Evolutionary conservation across 2,797 vertebrate genomes (phyloP).

Genomic region (Menidia menidia): DNA sequence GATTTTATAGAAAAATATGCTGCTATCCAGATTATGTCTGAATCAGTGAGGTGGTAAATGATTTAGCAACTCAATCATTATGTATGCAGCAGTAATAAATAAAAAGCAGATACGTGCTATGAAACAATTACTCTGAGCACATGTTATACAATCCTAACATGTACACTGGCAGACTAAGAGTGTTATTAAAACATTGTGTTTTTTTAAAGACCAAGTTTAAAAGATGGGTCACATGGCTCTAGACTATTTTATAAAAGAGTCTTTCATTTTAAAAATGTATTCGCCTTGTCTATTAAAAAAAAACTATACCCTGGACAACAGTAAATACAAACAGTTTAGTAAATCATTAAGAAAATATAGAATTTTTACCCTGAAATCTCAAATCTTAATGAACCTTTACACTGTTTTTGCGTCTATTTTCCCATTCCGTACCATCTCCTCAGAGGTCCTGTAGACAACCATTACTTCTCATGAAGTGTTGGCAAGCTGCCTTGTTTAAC

Average conservation of each 20-base stretch:
- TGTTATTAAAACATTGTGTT: background rate
- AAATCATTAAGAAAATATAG: too few relatives aligned
- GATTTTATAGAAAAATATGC: too few relatives aligned
- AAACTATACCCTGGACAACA: too few relatives aligned
- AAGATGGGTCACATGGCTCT: background rate
- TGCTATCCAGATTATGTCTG: too few relatives aligned
- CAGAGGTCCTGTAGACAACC: slow-evolving; percentile 14
- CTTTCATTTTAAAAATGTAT: background rate
- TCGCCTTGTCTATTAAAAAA: background rate
- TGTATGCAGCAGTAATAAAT: too few relatives aligned
- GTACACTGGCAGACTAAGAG: background rate
- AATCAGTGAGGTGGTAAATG: too few relatives aligned
- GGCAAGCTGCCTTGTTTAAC: slow-evolving; percentile 37
- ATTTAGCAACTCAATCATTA: too few relatives aligned
- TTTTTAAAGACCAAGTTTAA: background rate
- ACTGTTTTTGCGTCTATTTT: background rate
- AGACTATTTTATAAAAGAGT: background rate
- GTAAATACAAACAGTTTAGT: too few relatives aligned
- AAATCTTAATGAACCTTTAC: background rate
- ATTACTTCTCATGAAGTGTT: slow-evolving; percentile 26
- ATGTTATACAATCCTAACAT: background rate
- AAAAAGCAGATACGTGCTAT: too few relatives aligned
- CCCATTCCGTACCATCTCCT: background rate
- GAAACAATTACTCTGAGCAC: background rate
- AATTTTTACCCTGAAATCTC: too few relatives aligned